Evolutionary conservation across 2,797 vertebrate species (phyloP).

Genomic region (Heterohyrax brucei): DNA sequence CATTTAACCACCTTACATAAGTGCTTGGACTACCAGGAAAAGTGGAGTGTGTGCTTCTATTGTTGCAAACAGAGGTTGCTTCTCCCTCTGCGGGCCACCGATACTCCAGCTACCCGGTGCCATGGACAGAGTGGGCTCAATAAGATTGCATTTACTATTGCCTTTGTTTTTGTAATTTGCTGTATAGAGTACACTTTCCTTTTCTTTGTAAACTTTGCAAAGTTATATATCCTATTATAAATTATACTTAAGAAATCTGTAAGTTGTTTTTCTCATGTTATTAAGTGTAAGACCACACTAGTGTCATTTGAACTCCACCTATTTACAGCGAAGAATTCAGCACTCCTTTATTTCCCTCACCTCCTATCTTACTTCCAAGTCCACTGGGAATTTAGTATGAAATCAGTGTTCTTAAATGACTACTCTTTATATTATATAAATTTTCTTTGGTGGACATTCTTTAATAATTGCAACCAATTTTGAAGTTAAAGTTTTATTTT

Average conservation of each 20-base stretch:
- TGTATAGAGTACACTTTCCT: background rate
- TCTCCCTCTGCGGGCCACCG: background rate
- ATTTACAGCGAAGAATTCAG: background rate
- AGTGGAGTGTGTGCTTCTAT: background rate
- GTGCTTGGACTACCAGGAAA: background rate
- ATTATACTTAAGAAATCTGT: constrained; percentile 59
- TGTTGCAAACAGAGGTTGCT: background rate
- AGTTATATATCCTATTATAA: background rate
- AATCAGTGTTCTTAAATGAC: constrained; percentile 9
- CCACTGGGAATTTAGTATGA: background rate
- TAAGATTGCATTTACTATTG: background rate
- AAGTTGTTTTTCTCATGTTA: constrained; percentile 16
- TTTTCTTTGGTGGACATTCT: background rate
- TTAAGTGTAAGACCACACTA: background rate
- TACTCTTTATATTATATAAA: background rate
- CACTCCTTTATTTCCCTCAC: background rate
- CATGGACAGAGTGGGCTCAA: background rate
- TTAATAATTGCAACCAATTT: constrained; percentile 40
- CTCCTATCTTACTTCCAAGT: background rate
- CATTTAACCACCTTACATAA: too few relatives aligned
- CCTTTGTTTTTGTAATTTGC: constrained; percentile 10
- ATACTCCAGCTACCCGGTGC: background rate
- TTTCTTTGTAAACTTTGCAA: background rate
- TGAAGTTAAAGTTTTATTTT: background rate
- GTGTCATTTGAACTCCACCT: background rate